phyloP scores from a whole-genome alignment of 2,888 invertebrate genomes.

The Amphipyra berbera region DNA sequence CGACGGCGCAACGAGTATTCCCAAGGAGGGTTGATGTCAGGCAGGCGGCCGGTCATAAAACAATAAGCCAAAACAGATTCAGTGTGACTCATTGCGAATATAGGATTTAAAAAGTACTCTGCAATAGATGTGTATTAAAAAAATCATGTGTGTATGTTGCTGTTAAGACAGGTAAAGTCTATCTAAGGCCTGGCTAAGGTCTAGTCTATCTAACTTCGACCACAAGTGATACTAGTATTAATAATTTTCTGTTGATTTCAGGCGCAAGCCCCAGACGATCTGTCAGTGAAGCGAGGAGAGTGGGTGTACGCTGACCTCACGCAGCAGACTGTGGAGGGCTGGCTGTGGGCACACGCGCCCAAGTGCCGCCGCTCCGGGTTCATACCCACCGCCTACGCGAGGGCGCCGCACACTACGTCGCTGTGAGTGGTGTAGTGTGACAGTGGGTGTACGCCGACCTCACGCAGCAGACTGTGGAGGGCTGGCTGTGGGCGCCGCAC shows the following conservation, averaged over 20 bases:
- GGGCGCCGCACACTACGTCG: constrained; percentile 97
- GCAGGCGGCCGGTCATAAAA: no score
- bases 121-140: no score
- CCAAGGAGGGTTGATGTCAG: no score
- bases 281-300: constrained; percentile 97
- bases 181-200: no score
- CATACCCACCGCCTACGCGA: constrained; percentile 98
- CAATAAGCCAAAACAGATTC: no score
- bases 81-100: no score
- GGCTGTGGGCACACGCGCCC: constrained; percentile 98
- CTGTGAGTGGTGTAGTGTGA: constrained; percentile 82
- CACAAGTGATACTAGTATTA: no score
- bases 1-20: no score
- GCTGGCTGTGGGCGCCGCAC: constrained; percentile 98
- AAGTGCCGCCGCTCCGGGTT: constrained; percentile 98
- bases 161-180: no score
- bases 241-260: constrained; percentile 60
- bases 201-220: no score
- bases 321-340: constrained; percentile 98
- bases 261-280: constrained; percentile 98
- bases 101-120: no score
- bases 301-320: constrained; percentile 98
- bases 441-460: constrained; percentile 99
- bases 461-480: constrained; percentile 97
- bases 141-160: no score